Conservation (phyloP, 2,113 vertebrate genomes). For the Dipodomys merriami region DNA sequence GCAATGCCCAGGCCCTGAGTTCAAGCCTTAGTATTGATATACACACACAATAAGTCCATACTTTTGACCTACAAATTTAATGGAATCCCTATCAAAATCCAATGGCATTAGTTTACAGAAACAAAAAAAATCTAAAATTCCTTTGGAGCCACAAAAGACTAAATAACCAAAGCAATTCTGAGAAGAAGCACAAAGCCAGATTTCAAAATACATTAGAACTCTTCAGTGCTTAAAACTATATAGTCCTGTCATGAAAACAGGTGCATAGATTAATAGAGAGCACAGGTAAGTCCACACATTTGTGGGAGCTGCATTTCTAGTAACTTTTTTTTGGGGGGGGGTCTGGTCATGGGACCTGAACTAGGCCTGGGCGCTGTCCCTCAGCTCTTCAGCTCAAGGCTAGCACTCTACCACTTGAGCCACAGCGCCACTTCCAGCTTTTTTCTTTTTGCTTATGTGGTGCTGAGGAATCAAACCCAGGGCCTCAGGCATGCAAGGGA, state of each 20-base stretch:
- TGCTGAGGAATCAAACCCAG: too few relatives aligned
- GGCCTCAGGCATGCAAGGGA: too few relatives aligned
- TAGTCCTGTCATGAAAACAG: background rate
- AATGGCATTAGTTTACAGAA: background rate
- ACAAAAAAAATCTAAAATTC: background rate
- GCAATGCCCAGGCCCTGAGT: too few relatives aligned
- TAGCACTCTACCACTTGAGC: too few relatives aligned
- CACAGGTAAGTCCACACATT: background rate
- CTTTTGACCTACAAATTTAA: background rate
- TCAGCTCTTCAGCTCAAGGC: too few relatives aligned
- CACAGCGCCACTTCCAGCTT: too few relatives aligned
- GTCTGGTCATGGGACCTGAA: too few relatives aligned
- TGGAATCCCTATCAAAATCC: background rate
- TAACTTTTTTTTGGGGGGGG: too few relatives aligned
- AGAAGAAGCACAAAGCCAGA: background rate
- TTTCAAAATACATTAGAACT: slow-evolving; percentile 19
- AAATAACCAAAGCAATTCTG: background rate
- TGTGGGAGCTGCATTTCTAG: background rate
- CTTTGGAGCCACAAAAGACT: background rate
- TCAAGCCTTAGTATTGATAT: too few relatives aligned
- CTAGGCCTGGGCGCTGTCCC: too few relatives aligned
- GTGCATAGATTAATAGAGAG: background rate
- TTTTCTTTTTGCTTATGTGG: too few relatives aligned
- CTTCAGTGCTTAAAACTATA: background rate
- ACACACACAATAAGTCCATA: background rate